A percentile compares a stretch with the other conserved stretches of the same genome.
phyloP scores from a whole-genome alignment of 2,113 vertebrate genomes.

The Pterocles gutturalis region DNA sequence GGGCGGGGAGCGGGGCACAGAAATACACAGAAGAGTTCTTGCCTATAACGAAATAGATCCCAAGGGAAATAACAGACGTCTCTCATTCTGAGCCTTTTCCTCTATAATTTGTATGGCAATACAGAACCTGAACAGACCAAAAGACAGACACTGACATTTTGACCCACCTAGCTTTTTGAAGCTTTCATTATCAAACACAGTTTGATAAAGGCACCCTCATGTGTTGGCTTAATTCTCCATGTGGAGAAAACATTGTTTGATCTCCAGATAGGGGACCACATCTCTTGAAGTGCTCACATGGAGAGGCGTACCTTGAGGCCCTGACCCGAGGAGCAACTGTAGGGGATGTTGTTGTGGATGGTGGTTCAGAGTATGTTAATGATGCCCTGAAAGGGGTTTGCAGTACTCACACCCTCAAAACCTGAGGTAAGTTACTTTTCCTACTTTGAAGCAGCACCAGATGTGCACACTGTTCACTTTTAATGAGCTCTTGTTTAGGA shows the following conservation, averaged over 20 bases:
- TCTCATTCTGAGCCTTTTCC: conserved; percentile 53
- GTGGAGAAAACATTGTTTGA: conserved; percentile 39
- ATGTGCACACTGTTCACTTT: neutral
- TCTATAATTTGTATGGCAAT: conserved; percentile 52
- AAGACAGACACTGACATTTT: conserved; percentile 50
- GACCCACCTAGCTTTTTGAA: conserved; percentile 65
- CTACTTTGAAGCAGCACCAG: neutral
- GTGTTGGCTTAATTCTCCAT: conserved; percentile 42
- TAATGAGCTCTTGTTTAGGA: neutral
- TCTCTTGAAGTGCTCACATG: conserved; percentile 21
- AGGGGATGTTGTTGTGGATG: conserved; percentile 14
- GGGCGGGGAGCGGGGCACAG: neutral
- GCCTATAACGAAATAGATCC: conserved; percentile 46
- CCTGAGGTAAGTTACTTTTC: neutral
- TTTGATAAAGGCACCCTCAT: conserved; percentile 66
- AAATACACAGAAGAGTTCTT: conserved; percentile 23
- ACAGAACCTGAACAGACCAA: conserved; percentile 40
- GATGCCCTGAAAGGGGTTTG: neutral
- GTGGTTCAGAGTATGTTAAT: conserved; percentile 30
- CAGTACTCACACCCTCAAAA: neutral
- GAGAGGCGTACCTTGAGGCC: neutral
- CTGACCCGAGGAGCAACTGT: neutral
- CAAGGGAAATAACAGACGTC: conserved; percentile 34
- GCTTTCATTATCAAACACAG: conserved; percentile 68
- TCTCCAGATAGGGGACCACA: conserved; percentile 44